A percentile compares a stretch with the other conserved stretches of the same genome.
Conservation (phyloP, 1,140 invertebrate species). For the Ptiloglossa arizonensis region DNA sequence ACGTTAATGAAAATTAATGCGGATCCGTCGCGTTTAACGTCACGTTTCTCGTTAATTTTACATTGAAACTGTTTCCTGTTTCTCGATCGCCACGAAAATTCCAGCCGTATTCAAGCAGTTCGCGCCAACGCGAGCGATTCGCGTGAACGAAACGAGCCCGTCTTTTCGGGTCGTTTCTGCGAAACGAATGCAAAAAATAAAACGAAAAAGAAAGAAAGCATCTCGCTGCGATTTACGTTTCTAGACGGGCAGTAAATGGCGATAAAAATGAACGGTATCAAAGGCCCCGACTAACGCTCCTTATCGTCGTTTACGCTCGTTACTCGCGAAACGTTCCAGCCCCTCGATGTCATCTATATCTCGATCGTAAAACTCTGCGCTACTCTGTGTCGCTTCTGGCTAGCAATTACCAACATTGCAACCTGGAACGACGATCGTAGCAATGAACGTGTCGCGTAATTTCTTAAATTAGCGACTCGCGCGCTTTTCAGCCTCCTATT, state of each 20-base stretch:
- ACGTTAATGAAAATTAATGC: neutral
- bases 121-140: neutral
- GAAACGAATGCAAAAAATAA: too few relatives aligned
- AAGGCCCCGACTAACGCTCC: neutral
- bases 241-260: neutral
- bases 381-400: neutral
- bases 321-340: neutral
- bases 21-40: neutral
- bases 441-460: neutral
- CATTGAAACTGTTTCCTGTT: neutral
- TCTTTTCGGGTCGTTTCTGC: too few relatives aligned
- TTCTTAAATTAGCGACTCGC: neutral
- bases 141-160: neutral
- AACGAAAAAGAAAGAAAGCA: neutral
- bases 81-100: neutral
- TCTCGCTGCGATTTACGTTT: neutral
- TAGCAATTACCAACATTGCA: neutral
- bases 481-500: too few relatives aligned
- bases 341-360: conserved; percentile 3
- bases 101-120: neutral
- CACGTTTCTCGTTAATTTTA: neutral
- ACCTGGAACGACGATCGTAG: too few relatives aligned
- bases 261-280: conserved; percentile 51
- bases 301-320: conserved; percentile 1
- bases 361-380: conserved; percentile 16